Evolutionary conservation across 2,888 invertebrate genomes (phyloP), one percentile per base, ranked within the genome.

Genomic region (Drosophila flavopinicola): DNA sequence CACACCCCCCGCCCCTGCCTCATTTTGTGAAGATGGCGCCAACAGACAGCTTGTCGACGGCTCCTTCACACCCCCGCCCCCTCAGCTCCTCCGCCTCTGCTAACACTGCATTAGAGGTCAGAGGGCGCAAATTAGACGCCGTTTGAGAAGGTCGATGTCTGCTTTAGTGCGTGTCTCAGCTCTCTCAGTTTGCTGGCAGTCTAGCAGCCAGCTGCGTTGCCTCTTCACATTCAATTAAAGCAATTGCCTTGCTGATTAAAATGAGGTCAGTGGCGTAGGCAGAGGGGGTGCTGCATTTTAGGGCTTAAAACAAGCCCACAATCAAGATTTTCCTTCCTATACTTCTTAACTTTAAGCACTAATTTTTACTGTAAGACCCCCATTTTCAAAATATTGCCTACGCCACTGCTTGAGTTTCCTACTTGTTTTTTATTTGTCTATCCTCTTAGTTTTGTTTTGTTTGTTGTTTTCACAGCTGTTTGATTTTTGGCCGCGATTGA

Each of bases 41-140:
- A 33, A 27, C 65, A 75, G 73, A 57, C 75, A 69, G 44, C 38
- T 72, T 74, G 65, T 60, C 65, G 56, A 57, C 38, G 56, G 27
- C 67, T 57, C 63, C 74, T 3, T 30, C 13, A 10, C 13, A 9
- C 30, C 3, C 11, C 32, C 7, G 13, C 15, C 13, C 6, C 3
- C 29, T 44, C 17, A 27, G n/a, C n/a, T n/a, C n/a, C n/a, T n/a
- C n/a, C n/a, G n/a, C n/a, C n/a, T n/a, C n/a, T n/a, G n/a, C n/a
- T n/a, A n/a, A n/a, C n/a, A 27, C 7, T 20, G 20, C 2, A 27
- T 57, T 71, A 47, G 47, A 59, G 67, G 67, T 74, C 64, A 66
- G 30, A 56, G 60, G 23, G 57, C 56, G 15, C 51, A 63, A 72
- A 66, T 68, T 71, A 75, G 53, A 58, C 45, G 39, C 35, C 29